Evolutionary conservation across 2,797 vertebrate genomes (phyloP), one percentile per base, ranked within the genome.

Genomic region (Ibycter americanus): DNA sequence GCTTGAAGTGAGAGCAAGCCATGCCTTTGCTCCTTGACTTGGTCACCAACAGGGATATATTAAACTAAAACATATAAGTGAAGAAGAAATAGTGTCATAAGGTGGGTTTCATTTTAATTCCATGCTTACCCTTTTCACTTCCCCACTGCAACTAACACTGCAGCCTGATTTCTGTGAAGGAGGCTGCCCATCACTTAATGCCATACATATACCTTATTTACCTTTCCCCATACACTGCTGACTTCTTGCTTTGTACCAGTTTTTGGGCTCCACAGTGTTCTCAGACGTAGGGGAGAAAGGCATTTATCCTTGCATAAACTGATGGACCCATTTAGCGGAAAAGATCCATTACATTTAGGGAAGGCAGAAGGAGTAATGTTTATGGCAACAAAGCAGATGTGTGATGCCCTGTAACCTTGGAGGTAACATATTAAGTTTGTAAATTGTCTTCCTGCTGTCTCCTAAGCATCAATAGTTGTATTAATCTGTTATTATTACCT

Each of bases 1-100:
- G 38, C 66, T 68, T 90, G 80, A 97, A 94, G 83, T 67, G 81
- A 85, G 95, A 90, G 90, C 1, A 3, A 92, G 83, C 82, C 79
- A 73, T 91, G 87, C 81, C 88, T 92, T 96, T 98, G 94, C 96
- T 96, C 94, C 97, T 97, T 97, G 90, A 97, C 96, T 96, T 91
- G 96, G 96, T 97, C 97, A 98, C 78, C 93, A 86, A 68, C 52
- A 90, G 89, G 80, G 95, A 96, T 68, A 51, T 36, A 67, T 95
- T 91, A 94, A 94, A 93, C 7, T 80, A 36, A 93, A 94, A 80
- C 83, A 85, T 74, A 84, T 54, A 96, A 82, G 87, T 83, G 72
- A 77, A 83, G 44, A 92, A 96, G 89, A 89, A 84, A 91, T 56
- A 2, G 23, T 73, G 58, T 84, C 13, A 44, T 52, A 88, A 83